A percentile compares a stretch with the other conserved stretches of the same genome.
Evolutionary conservation across 2,888 invertebrate genomes (phyloP).

Genomic region (Chymomyza fuscimana): DNA sequence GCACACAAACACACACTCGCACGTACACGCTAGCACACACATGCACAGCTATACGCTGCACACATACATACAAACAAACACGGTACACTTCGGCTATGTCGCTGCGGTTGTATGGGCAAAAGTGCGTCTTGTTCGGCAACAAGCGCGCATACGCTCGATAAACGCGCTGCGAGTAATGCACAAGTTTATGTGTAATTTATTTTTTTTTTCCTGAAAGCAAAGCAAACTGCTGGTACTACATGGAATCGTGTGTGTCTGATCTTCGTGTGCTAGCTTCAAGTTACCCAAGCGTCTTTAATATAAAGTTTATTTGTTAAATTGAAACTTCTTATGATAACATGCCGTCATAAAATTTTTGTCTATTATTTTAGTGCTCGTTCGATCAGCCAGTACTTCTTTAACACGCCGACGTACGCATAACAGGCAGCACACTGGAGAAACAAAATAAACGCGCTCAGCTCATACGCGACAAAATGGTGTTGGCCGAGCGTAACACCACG

Average conservation of each 20-base stretch:
- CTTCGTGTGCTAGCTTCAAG: not conserved
- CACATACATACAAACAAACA: constrained; percentile 26
- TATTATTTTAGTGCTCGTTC: constrained; percentile 22
- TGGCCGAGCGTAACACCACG: constrained; percentile 89
- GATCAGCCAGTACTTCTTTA: constrained; percentile 23
- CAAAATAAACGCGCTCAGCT: constrained; percentile 76
- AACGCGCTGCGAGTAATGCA: constrained; percentile 41
- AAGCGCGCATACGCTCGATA: constrained; percentile 45
- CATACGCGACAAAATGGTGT: constrained; percentile 86
- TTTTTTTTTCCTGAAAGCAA: constrained; percentile 18
- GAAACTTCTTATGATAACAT: constrained; percentile 2
- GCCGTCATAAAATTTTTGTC: not conserved
- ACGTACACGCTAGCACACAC: constrained; percentile 21
- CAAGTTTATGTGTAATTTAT: constrained; percentile 59
- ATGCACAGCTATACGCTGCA: constrained; percentile 5
- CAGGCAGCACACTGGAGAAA: constrained; percentile 68
- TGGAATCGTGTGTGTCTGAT: constrained; percentile 4
- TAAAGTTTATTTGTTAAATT: not conserved
- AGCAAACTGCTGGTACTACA: constrained; percentile 20
- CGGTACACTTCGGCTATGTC: constrained; percentile 37
- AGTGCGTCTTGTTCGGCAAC: constrained; percentile 48
- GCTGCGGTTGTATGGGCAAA: constrained; percentile 53
- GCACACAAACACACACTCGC: constrained; percentile 26
- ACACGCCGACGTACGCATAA: constrained; percentile 31
- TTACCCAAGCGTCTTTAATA: not conserved